phyloP scores from a whole-genome alignment of 1,140 invertebrate genomes.

The Neuroterus valhalla region DNA sequence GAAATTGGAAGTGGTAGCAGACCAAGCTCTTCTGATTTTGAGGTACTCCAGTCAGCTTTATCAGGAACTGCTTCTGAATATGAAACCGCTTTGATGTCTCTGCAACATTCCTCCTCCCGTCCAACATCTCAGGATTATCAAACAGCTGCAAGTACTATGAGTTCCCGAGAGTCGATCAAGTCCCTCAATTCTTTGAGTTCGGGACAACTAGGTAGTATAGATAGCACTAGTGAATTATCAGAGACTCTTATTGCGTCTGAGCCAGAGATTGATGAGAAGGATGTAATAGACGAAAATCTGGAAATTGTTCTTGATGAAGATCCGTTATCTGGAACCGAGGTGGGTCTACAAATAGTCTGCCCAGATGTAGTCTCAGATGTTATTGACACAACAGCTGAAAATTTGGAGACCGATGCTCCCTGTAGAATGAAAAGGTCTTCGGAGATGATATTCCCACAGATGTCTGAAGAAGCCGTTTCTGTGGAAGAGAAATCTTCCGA shows the following conservation, averaged over 20 bases:
- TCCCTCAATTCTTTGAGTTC: constrained; percentile 92
- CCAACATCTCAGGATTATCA: constrained; percentile 87
- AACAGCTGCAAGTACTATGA: constrained; percentile 87
- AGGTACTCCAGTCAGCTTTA: constrained; percentile 77
- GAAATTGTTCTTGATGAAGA: constrained; percentile 64
- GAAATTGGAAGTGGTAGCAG: constrained; percentile 83
- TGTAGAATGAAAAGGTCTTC: constrained; percentile 90
- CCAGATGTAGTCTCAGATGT: constrained; percentile 39
- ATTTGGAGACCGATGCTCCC: constrained; percentile 63
- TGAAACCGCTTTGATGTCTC: constrained; percentile 88
- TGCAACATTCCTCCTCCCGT: constrained; percentile 84
- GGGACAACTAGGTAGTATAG: constrained; percentile 89
- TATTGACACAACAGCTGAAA: constrained; percentile 36
- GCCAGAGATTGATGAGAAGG: constrained; percentile 75
- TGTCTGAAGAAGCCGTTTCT: constrained; percentile 61
- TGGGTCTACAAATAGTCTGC: constrained; percentile 64
- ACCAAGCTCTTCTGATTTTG: constrained; percentile 91
- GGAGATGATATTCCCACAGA: constrained; percentile 92
- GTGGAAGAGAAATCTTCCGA: constrained; percentile 42
- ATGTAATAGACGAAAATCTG: constrained; percentile 69
- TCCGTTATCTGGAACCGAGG: constrained; percentile 44
- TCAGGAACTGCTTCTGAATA: constrained; percentile 86
- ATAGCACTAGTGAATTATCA: constrained; percentile 89
- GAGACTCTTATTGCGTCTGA: constrained; percentile 92
- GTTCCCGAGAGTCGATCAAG: constrained; percentile 91